Evolutionary conservation across 2,888 invertebrate species (phyloP).

Genomic region (Brachylomia viminalis): DNA sequence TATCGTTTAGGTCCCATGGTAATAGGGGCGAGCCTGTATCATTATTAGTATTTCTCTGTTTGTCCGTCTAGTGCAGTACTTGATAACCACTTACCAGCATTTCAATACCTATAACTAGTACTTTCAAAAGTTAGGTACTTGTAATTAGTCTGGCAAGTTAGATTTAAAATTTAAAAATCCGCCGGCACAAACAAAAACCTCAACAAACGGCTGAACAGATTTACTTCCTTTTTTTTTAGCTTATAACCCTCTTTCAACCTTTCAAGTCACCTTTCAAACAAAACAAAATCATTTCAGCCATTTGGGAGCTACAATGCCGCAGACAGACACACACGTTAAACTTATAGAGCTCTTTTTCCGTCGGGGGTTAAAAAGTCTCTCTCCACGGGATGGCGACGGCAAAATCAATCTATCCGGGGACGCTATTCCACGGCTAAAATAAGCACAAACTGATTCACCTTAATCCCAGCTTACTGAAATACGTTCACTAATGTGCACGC

Average conservation of each 20-base stretch:
- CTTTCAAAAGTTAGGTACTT: too few relatives aligned
- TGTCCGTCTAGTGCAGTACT: background rate
- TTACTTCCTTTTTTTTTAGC: too few relatives aligned
- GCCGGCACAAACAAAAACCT: too few relatives aligned
- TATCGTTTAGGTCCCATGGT: too few relatives aligned
- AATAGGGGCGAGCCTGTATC: background rate
- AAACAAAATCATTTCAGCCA: too few relatives aligned
- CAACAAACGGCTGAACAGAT: too few relatives aligned
- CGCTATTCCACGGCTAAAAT: conserved; percentile 42
- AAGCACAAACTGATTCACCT: conserved; percentile 56
- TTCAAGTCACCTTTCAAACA: too few relatives aligned
- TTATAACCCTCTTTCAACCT: too few relatives aligned
- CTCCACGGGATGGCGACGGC: conserved; percentile 18
- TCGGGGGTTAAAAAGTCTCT: too few relatives aligned
- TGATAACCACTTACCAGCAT: background rate
- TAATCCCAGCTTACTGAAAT: conserved; percentile 44
- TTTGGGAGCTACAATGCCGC: too few relatives aligned
- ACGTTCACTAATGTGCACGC: conserved; percentile 34
- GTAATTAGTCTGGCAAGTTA: background rate
- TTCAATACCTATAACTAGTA: background rate
- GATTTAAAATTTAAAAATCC: background rate
- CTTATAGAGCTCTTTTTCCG: too few relatives aligned
- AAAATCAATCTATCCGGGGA: conserved; percentile 21
- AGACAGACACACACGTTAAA: too few relatives aligned
- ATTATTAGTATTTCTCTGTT: background rate